Base-by-base conservation (phyloP, 2,888 invertebrate species). In the Gnatocerus cornutus region DNA sequence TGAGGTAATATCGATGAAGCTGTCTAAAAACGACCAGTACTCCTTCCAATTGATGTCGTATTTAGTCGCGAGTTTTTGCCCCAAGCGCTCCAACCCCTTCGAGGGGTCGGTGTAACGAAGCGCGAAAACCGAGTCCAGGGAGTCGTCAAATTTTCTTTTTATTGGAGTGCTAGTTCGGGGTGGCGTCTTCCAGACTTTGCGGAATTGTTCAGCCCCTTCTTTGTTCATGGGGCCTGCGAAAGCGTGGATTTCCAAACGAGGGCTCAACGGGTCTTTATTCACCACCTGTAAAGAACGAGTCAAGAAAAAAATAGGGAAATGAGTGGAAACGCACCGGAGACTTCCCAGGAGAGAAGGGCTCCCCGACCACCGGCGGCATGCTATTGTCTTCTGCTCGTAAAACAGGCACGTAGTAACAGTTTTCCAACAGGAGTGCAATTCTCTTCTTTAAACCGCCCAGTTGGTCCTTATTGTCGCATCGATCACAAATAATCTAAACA, bases 201-300 rank as follows among this genome's bases (percentile, higher is more conserved):
- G 88, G 84, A 96, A 95, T 67, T 85, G 85, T 8, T 88, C 86
- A 0, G 96, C 96, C 61, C 90, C 89, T 9, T 87, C 86, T 71
- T 91, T 90, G 41, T 90, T 89, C 96, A 97, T 97, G 12, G 98
- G 98, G 0, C 98, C 98, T 6, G 97, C 97, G 85, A 92, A 92
- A 0, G 97, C 97, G 79, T 90, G 90, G 73, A 95, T 92, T 87
- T 93, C 92, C 76, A 92, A 82, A 50, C 90, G 88, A 0, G 93
- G 91, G 76, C 89, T 90, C 7, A 93, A 84, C 0, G 91, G 91
- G 83, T 93, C 90, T 7, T 76, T 80, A 79, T 90, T 90, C 68
- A 92, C 84, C 39, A 87, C 88, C 93, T 93, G 37, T 7, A 73
- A 74, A 27, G 50, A 59, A 37, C 8, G 33, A 63, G 7, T 39